Evolutionary conservation across 2,113 vertebrate genomes (phyloP), one percentile per base, ranked within the genome.

Genomic region (Macquaria ambigua): DNA sequence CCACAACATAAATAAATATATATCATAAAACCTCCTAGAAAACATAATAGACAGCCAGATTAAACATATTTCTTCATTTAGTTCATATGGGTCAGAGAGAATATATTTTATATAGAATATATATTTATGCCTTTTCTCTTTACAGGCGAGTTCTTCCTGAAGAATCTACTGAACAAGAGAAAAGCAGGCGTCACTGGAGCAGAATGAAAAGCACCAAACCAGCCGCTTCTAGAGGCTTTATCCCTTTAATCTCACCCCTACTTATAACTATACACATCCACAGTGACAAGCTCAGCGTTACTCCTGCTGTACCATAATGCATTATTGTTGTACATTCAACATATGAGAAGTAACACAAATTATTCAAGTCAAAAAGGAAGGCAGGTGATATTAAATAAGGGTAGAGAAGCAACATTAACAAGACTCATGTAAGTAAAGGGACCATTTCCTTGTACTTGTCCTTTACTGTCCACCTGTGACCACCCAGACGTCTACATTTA

Each of bases 91-190:
- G 8, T 63, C n/a, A 53, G 46, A 53, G 8, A 52, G 7, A 23
- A 43, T 18, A 6, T 23, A 16, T 63, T 15, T 72, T 23, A 10
- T 11, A 43, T 43, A 43, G 41, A 15, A 48, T 48, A 15, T 48
- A 15, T 5, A 15, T 28, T 3, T 8, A 5, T 16, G 28, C n/a
- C n/a, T 28, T 41, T 48, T 52, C 14, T 75, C 86, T 91, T 90
- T 14, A 56, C 79, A 99, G 98, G 98, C 71, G 98, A 99, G 96
- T 99, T 98, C 95, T 99, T 99, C 95, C 94, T 99, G 94, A 99
- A 98, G 96, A 99, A 98, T 91, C 94, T 99, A 46, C 95, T 99
- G 78, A 92, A 96, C 84, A 97, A 97, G 91, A 97, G 95, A 88
- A 97, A 96, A 94, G 95, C 89, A 77, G 96, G 96, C 87, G 69